Evolutionary conservation across 2,888 invertebrate species (phyloP), one percentile per base, ranked within the genome.

Genomic region (Synergus itoensis): DNA sequence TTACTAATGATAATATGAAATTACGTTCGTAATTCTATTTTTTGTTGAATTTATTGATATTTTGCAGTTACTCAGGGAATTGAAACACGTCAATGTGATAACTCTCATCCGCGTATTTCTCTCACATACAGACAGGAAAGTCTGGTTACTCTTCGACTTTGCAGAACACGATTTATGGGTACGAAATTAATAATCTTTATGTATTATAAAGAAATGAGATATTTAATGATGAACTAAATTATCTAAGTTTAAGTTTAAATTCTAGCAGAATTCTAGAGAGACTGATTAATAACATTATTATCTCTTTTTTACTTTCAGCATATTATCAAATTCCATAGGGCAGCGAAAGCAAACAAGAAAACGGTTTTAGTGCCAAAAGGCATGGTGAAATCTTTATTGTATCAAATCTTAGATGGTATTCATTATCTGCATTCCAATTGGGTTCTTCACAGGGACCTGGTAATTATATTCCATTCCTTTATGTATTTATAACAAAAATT

Each of bases 91-190:
- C 43, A 99, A 99, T 94, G 98, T 99, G 0, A 99, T 99, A 83
- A 98, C 97, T 88, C 94, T 99, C 65, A 99, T 99, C 87, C 94
- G 98, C 87, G 99, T 99, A 1, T 99, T 99, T 92, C 94, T 99
- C 0, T 99, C 99, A 0, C 99, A 99, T 90, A 97, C 96, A 88
- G 99, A 99, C 90, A 95, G 99, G 57, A 99, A 99, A 94, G 99
- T 99, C 4, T 99, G 98, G 96, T 93, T 99, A 57, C 93, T 99
- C 12, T 99, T 99, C 93, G 99, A 99, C 92, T 99, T 98, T 94
- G 99, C 99, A 0, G 99, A 99, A 93, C 99, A 99, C 94, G 99
- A 99, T 93, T 93, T 99, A 79, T 99, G 99, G 99, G 95, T 95
- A 92, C 88, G 57, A 77, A 57, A 62, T 41, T 63, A 62, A 57